Percentiles rank a stretch among this genome's conserved stretches.
These are phyloP conservation scores for Helicoverpa zea DNA, from an alignment of 1,140 invertebrate genomes.

Conservation along the genomic window DNA sequence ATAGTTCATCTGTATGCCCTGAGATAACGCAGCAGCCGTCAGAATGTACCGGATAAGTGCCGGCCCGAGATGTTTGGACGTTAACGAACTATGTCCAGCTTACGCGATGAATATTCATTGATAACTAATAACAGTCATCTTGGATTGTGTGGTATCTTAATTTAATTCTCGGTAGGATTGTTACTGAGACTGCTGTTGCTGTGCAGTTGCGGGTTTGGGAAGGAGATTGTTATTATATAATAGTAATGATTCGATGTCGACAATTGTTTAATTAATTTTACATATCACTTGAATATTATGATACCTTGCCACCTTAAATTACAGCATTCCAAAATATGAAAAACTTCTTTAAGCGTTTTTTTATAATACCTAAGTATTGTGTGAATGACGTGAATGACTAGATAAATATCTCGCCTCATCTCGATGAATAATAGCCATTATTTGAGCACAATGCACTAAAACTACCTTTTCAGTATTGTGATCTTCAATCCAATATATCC, in stretches of 20 bases:
- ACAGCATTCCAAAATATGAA: too few species aligned
- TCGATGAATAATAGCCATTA: neutral
- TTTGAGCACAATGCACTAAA: neutral
- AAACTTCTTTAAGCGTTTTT: too few species aligned
- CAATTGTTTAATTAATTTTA: too few species aligned
- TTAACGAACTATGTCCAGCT: constrained; percentile 43
- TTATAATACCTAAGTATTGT: too few species aligned
- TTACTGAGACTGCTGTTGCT: neutral
- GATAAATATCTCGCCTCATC: too few species aligned
- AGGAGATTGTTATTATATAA: too few species aligned
- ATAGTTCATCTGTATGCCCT: constrained; percentile 39
- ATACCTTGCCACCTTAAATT: too few species aligned
- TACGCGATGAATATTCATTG: constrained; percentile 41
- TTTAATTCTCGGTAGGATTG: constrained; percentile 5
- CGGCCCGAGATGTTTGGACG: constrained; percentile 42
- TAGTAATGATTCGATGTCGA: too few species aligned
- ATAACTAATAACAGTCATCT: constrained; percentile 43
- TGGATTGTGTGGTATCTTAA: constrained; percentile 17
- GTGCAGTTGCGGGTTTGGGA: too few species aligned
- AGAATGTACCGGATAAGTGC: constrained; percentile 48
- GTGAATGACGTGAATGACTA: too few species aligned
- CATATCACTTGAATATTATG: too few species aligned
- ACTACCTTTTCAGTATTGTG: constrained; percentile 18
- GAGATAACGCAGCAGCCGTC: constrained; percentile 26
- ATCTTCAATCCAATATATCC: constrained; percentile 15